phyloP scores from a whole-genome alignment of 2,113 vertebrate genomes.

The Dromiciops gliroides region DNA sequence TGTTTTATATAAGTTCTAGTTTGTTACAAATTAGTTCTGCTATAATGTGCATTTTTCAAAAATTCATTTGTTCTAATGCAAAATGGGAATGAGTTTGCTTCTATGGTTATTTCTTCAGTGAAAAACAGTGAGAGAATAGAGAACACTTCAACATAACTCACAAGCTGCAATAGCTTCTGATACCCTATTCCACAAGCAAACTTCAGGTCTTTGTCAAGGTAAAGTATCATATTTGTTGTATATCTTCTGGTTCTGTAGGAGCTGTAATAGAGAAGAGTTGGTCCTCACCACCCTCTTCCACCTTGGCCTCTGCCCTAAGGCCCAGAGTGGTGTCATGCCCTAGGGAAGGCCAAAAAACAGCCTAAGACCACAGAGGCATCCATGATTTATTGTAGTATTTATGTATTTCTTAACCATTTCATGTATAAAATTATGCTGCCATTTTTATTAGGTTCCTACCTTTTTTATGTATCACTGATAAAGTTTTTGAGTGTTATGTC shows the following conservation, averaged over 20 bases:
- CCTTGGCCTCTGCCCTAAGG: not conserved
- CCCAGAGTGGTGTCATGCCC: not conserved
- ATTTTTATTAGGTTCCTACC: not conserved
- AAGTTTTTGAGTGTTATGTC: not conserved
- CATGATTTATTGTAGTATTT: not conserved
- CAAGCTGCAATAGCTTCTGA: not conserved
- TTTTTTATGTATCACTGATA: not conserved
- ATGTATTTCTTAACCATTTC: not conserved
- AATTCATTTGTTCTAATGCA: not conserved
- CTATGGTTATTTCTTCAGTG: not conserved
- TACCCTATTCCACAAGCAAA: not conserved
- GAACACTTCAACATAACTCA: not conserved
- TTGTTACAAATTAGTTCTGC: not conserved
- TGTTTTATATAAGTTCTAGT: not conserved
- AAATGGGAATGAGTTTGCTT: not conserved
- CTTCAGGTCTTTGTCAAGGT: not conserved
- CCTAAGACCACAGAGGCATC: not conserved
- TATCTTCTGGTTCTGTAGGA: not conserved
- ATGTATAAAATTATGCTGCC: not conserved
- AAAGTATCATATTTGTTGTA: not conserved
- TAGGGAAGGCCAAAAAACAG: not conserved
- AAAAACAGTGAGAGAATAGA: not conserved
- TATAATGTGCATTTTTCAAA: not conserved
- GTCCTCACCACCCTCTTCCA: not conserved
- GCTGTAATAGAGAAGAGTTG: not conserved